These are phyloP conservation scores for Syngnathus acus DNA, from an alignment of 2,797 vertebrate genomes.

Conservation along the genomic window DNA sequence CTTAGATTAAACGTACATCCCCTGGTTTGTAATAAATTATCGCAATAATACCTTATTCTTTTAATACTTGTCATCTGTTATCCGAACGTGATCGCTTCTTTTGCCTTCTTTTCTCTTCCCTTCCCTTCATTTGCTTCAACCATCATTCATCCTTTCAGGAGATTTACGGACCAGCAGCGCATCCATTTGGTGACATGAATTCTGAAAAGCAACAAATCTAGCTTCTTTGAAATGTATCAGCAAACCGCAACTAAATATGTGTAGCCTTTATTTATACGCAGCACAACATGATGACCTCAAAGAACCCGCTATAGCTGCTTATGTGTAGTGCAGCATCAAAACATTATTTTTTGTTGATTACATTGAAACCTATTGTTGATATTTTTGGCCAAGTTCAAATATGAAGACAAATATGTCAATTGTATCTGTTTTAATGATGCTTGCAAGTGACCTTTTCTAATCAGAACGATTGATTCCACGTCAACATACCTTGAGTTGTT, in stretches of 20 bases:
- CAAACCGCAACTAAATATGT: background rate
- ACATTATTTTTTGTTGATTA: background rate
- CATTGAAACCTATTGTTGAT: background rate
- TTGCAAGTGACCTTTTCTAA: background rate
- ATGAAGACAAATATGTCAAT: background rate
- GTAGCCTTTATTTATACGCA: background rate
- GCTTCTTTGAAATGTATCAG: conserved; percentile 8
- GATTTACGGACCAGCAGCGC: conserved; percentile 31
- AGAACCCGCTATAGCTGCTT: background rate
- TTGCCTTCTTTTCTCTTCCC: background rate
- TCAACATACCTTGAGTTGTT: background rate
- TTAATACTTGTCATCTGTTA: conserved; percentile 29
- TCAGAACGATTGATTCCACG: background rate
- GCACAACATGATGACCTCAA: background rate
- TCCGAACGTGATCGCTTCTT: conserved; percentile 3
- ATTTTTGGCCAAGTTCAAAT: background rate
- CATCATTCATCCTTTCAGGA: conserved; percentile 7
- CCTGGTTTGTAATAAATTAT: conserved; percentile 32
- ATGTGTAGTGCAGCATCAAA: background rate
- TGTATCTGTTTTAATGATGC: background rate
- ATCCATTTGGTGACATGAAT: conserved; percentile 35
- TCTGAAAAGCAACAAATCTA: conserved; percentile 45
- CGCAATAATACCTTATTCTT: conserved; percentile 20
- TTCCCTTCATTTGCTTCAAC: background rate
- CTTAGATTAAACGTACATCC: conserved; percentile 24